phyloP scores from a whole-genome alignment of 1,140 invertebrate genomes.

The Drosophila insularis region DNA sequence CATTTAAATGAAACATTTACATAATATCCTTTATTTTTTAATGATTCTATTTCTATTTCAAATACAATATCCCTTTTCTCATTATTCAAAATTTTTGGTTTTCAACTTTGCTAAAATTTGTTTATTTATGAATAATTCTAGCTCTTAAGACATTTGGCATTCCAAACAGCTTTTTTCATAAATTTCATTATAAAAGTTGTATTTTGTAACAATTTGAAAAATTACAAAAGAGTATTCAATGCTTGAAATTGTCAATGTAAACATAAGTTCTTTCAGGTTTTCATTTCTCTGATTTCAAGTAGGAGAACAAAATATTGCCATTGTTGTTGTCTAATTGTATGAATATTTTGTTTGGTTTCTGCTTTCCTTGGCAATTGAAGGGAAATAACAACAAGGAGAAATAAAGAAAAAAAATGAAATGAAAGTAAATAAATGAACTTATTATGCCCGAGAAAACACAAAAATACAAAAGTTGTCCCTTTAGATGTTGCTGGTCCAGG shows the following conservation, averaged over 20 bases:
- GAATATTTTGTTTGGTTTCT: conserved; percentile 51
- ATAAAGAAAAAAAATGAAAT: neutral
- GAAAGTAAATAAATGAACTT: conserved; percentile 57
- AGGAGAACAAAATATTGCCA: neutral
- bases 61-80: no score
- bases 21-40: no score
- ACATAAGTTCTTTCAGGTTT: neutral
- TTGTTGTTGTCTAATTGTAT: conserved; percentile 10
- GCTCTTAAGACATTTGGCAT: no score
- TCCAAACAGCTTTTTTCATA: no score
- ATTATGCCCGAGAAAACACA: conserved; percentile 51
- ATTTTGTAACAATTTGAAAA: no score
- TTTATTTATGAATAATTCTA: no score
- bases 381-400: conserved; percentile 8
- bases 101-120: no score
- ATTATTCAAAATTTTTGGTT: no score
- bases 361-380: conserved; percentile 49
- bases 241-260: neutral
- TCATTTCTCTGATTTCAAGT: neutral
- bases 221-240: neutral
- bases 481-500: conserved; percentile 14
- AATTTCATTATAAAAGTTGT: no score
- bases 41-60: no score
- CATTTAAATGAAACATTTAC: no score
- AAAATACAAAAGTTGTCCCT: conserved; percentile 40